Percentiles rank a stretch among this genome's conserved stretches.
These are phyloP conservation scores for Eutolmus rufibarbis DNA, from an alignment of 2,888 invertebrate genomes.

Conservation along the genomic window DNA sequence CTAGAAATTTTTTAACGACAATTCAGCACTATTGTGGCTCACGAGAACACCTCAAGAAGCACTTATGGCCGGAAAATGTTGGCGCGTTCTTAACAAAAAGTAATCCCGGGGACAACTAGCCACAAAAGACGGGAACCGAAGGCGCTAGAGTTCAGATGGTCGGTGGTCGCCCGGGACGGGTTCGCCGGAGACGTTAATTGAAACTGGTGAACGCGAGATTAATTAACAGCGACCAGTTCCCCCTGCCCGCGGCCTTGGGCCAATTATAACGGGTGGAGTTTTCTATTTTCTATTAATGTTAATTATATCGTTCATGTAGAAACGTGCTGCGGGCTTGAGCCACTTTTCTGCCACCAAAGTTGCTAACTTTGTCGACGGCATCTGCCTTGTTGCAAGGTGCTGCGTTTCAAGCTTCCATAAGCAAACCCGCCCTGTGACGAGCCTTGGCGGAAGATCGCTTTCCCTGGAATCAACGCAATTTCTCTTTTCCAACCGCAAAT, in stretches of 20 bases:
- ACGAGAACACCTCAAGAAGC: neutral
- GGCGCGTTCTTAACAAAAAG: neutral
- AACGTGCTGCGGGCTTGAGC: neutral
- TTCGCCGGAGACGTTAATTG: constrained; percentile 20
- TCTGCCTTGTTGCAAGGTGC: neutral
- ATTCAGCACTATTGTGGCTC: neutral
- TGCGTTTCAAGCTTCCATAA: neutral
- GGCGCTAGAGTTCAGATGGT: neutral
- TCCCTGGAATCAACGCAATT: neutral
- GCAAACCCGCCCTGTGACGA: neutral
- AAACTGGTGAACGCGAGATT: constrained; percentile 14
- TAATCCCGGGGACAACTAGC: neutral
- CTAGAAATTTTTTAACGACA: neutral
- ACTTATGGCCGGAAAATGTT: neutral
- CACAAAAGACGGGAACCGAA: neutral
- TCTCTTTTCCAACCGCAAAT: neutral
- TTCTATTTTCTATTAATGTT: constrained; percentile 19
- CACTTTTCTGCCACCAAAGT: neutral
- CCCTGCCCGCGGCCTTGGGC: neutral
- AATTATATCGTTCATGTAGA: constrained; percentile 9
- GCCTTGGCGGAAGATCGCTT: neutral
- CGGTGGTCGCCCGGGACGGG: neutral
- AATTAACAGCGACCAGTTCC: constrained; percentile 13
- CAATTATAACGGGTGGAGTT: constrained; percentile 4
- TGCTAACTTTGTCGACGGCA: neutral